A percentile compares a stretch with the other conserved stretches of the same genome.
Evolutionary conservation across 2,888 invertebrate genomes (phyloP).

Genomic region (Tinea semifulvella): DNA sequence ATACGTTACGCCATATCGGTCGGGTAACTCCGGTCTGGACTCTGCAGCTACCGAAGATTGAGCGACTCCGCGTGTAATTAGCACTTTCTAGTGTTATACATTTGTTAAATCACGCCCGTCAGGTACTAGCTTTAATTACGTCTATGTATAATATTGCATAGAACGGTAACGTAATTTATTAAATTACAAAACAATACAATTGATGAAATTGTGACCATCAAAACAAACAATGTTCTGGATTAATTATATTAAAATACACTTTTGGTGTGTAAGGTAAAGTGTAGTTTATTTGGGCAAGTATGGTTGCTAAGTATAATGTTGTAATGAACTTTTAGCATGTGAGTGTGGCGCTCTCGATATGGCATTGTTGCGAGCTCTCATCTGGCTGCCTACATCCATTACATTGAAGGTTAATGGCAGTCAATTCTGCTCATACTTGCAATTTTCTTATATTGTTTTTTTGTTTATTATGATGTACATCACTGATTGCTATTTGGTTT

Average conservation of each 20-base stretch:
- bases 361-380: not conserved
- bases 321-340: conserved; percentile 8
- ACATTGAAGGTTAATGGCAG: conserved; percentile 6
- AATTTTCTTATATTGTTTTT: not conserved
- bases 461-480: not conserved
- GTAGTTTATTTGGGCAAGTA: not conserved
- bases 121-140: conserved; percentile 3
- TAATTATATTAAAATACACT: too few relatives aligned
- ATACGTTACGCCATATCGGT: conserved; percentile 45
- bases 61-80: not conserved
- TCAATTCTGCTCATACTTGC: conserved; percentile 1
- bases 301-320: conserved; percentile 3
- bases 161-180: not conserved
- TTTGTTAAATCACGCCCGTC: conserved; percentile 1
- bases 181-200: conserved; percentile 11
- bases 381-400: conserved; percentile 2
- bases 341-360: conserved; percentile 10
- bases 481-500: too few relatives aligned
- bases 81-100: conserved; percentile 13
- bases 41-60: not conserved
- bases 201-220: conserved; percentile 1
- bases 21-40: conserved; percentile 24
- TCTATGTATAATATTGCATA: conserved; percentile 3
- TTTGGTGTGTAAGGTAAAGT: too few relatives aligned
- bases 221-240: too few relatives aligned